phyloP scores from a whole-genome alignment of 2,888 invertebrate species.

The Abrostola triplasia region DNA sequence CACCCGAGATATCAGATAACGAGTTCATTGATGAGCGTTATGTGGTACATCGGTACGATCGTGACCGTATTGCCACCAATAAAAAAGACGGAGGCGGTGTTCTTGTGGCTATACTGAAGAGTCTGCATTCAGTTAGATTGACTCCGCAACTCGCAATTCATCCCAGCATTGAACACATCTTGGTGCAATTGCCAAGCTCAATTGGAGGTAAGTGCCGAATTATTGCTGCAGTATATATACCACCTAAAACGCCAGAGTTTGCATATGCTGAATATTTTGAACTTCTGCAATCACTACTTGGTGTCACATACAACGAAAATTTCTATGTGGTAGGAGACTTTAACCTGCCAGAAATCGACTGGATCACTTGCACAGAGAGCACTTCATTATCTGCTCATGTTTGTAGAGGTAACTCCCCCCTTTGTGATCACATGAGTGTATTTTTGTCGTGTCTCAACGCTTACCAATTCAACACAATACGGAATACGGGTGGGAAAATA shows the following conservation, averaged over 20 bases:
- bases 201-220: neutral
- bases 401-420: neutral
- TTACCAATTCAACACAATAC: neutral
- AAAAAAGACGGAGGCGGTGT: constrained; percentile 6
- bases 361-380: neutral
- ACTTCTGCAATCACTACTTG: neutral
- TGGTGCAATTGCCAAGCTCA: neutral
- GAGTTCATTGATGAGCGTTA: constrained; percentile 1
- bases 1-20: neutral
- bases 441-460: constrained; percentile 1
- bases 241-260: neutral
- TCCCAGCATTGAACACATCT: neutral
- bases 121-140: neutral
- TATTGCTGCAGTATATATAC: constrained; percentile 1
- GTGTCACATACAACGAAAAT: neutral
- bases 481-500: neutral
- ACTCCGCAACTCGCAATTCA: neutral
- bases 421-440: no score
- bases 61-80: neutral
- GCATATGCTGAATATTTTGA: neutral
- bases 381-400: neutral
- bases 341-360: neutral
- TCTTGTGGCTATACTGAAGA: neutral
- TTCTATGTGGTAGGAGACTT: constrained; percentile 1
- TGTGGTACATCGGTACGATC: neutral